phyloP scores from a whole-genome alignment of 2,888 invertebrate species.

The Oithona nana region DNA sequence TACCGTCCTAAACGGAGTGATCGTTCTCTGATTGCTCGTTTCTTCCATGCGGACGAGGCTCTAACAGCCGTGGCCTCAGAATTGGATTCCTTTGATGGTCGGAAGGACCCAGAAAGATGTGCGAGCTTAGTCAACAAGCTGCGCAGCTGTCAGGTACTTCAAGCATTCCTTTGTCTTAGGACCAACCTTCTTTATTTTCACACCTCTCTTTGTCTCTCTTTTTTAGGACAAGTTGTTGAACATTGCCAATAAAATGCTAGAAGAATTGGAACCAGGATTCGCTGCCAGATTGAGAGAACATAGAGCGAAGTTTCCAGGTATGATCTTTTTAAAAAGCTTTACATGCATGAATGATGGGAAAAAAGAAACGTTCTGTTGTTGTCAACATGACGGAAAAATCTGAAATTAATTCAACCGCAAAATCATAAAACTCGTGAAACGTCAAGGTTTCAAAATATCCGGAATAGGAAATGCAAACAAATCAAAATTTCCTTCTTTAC shows the following conservation, averaged over 20 bases:
- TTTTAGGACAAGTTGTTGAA: constrained; percentile 43
- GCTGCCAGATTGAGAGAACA: constrained; percentile 82
- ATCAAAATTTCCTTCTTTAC: no score
- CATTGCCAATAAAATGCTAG: constrained; percentile 87
- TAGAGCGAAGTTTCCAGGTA: constrained; percentile 94
- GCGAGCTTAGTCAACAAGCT: constrained; percentile 84
- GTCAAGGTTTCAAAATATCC: no score
- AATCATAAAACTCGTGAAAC: no score
- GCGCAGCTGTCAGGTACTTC: constrained; percentile 78
- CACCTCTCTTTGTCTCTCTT: no score
- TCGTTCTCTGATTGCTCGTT: constrained; percentile 76
- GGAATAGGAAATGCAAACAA: no score
- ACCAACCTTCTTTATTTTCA: no score
- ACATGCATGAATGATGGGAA: no score
- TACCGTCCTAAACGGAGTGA: constrained; percentile 54
- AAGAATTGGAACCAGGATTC: constrained; percentile 54
- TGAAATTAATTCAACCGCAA: no score
- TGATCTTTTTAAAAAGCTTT: no score
- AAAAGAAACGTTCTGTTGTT: no score
- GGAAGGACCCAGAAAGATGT: constrained; percentile 92
- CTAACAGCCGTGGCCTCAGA: constrained; percentile 86
- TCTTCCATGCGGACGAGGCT: constrained; percentile 94
- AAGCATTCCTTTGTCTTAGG: no score
- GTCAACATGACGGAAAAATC: no score
- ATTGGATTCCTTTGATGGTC: constrained; percentile 95